Evolutionary conservation across 30 jellyfish, hydroid and myxozoan genomes (phyloP).

Genomic region (Morbakka virulenta): DNA sequence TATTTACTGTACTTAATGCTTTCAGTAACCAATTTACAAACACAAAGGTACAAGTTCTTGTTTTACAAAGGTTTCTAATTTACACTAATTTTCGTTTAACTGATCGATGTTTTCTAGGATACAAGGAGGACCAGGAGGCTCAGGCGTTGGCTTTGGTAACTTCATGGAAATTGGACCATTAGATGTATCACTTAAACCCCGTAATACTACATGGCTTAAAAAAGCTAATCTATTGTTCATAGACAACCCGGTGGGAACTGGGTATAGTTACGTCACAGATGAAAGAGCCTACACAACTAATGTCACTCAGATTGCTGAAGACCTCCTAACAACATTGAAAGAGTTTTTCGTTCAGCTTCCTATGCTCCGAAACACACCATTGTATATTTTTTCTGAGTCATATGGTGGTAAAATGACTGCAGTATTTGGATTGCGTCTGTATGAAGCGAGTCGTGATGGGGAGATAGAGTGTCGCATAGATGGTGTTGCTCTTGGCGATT

Average conservation of each 20-base stretch:
- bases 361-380: conserved; percentile 48
- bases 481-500: conserved; percentile 92
- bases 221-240: conserved; percentile 65
- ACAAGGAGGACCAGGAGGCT: conserved; percentile 97
- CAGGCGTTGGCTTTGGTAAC: conserved; percentile 87
- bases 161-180: conserved; percentile 84
- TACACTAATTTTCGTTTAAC: too few species aligned
- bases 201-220: conserved; percentile 75
- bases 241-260: conserved; percentile 96
- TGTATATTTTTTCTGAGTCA: conserved; percentile 75
- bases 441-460: conserved; percentile 41
- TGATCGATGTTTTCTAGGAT: too few species aligned
- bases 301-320: conserved; percentile 84
- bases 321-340: conserved; percentile 49
- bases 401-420: conserved; percentile 96
- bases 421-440: conserved; percentile 60
- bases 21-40: too few species aligned
- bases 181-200: conserved; percentile 59
- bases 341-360: conserved; percentile 42
- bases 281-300: conserved; percentile 65
- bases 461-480: conserved; percentile 57
- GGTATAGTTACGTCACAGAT: conserved; percentile 79
- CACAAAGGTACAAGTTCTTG: too few species aligned
- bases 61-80: too few species aligned
- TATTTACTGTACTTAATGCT: too few species aligned